Evolutionary conservation across 2,113 vertebrate species (phyloP), one percentile per base, ranked within the genome.

Genomic region (Seriola rivoliana): DNA sequence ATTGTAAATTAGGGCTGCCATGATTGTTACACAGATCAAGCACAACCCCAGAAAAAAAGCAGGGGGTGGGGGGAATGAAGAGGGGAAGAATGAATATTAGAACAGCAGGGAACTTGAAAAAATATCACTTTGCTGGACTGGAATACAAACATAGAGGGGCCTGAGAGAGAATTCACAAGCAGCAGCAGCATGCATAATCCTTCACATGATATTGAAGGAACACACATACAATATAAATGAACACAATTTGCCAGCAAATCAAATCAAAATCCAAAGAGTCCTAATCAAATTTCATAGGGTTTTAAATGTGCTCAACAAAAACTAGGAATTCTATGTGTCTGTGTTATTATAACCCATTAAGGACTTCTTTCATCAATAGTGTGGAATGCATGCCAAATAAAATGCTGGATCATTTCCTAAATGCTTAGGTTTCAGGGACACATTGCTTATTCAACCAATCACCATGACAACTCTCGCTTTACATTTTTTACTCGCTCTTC

Each of bases 381-480:
- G 71, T 46, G 71, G 58, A 1, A 12, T 50, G 67, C 48, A 72
- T 58, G 73, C 67, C 68, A 83, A 87, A 81, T 78, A 80, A 86
- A 85, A 82, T 62, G 76, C 67, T 73, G 80, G 79, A 89, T 66
- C 82, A 89, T 81, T 88, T 88, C 66, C 79, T 91, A 91, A 93
- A 95, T 87, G 85, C 81, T 91, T 66, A 74, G 77, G 85, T 85
- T 92, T 93, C 79, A 84, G 87, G 79, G 85, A 92, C 75, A 77
- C 80, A 71, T 89, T 91, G 90, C 90, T 93, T 93, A 94, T 95
- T 95, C 89, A 92, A 90, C 84, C 89, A 91, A 95, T 94, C 91
- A 91, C 94, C 91, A 94, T 95, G 95, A 95, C 95, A 95, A 95
- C 94, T 94, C 90, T 42, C 88, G 89, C 88, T 91, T 90, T 90